Evolutionary conservation across 2,888 invertebrate species (phyloP).

Genomic region (Autographa pulchrina): DNA sequence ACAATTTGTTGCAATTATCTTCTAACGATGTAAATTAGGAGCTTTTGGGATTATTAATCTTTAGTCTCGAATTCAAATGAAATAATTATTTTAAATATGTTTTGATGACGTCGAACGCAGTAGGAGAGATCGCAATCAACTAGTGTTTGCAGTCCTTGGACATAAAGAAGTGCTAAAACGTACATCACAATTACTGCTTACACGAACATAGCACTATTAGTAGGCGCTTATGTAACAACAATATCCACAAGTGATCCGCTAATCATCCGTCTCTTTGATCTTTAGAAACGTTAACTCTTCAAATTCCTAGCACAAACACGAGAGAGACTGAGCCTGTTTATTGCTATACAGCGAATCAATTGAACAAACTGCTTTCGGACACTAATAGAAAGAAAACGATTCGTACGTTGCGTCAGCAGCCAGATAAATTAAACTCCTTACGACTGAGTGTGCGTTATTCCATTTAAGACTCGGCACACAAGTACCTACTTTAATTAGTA

Average conservation of each 20-base stretch:
- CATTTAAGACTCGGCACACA: constrained; percentile 77
- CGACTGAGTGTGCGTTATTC: constrained; percentile 76
- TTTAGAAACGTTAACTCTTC: constrained; percentile 81
- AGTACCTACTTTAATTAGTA: constrained; percentile 85
- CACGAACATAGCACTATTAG: constrained; percentile 76
- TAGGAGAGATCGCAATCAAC: constrained; percentile 48
- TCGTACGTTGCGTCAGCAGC: constrained; percentile 77
- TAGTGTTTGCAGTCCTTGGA: constrained; percentile 69
- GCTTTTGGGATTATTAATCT: constrained; percentile 62
- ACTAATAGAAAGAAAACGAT: constrained; percentile 83
- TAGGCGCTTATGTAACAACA: constrained; percentile 80
- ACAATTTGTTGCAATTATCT: constrained; percentile 76
- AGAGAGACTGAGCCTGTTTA: constrained; percentile 74
- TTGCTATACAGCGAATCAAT: constrained; percentile 83
- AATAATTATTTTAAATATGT: constrained; percentile 42
- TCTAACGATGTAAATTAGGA: constrained; percentile 67
- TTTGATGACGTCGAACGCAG: constrained; percentile 46
- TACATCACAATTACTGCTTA: constrained; percentile 78
- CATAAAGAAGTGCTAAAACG: constrained; percentile 82
- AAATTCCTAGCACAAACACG: constrained; percentile 84
- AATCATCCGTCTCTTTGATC: constrained; percentile 76
- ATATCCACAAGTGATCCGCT: constrained; percentile 82
- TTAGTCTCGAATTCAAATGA: constrained; percentile 46
- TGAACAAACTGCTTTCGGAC: constrained; percentile 81
- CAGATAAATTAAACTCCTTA: constrained; percentile 86